Evolutionary conservation across 2,888 invertebrate genomes (phyloP).

Genomic region (Ptychoptera albimana): DNA sequence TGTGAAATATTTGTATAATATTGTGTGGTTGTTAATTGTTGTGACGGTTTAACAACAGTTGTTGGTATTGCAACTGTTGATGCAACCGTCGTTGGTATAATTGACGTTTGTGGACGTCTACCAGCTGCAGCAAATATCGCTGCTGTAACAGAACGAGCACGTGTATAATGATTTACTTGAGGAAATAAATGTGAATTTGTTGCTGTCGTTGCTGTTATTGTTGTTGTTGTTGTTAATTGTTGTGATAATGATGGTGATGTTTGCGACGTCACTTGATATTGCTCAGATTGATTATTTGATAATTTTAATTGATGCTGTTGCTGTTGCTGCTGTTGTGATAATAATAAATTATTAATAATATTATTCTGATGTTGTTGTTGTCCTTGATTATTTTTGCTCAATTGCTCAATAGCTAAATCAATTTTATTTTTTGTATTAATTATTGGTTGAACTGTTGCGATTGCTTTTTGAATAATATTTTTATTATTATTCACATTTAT

Average conservation of each 20-base stretch:
- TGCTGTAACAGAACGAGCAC: neutral
- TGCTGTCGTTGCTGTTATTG: no score
- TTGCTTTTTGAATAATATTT: constrained; percentile 4
- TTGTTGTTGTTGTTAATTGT: constrained; percentile 4
- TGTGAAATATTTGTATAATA: constrained; percentile 3
- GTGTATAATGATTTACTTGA: neutral
- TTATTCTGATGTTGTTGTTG: constrained; percentile 1
- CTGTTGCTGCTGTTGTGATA: neutral
- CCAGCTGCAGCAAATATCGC: constrained; percentile 1
- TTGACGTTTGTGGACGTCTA: constrained; percentile 13
- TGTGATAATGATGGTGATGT: constrained; percentile 3
- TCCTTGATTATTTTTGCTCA: no score
- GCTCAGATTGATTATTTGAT: neutral
- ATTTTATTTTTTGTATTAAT: neutral
- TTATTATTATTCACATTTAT: neutral
- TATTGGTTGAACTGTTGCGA: constrained; percentile 1
- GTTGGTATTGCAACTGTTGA: constrained; percentile 21
- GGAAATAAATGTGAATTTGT: neutral
- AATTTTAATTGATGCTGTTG: constrained; percentile 1
- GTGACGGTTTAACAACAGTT: constrained; percentile 8
- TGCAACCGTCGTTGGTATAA: constrained; percentile 18
- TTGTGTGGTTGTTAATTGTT: neutral
- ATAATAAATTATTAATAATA: neutral
- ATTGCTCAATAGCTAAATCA: neutral
- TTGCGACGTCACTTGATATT: neutral